phyloP scores from a whole-genome alignment of 2,888 invertebrate genomes.

The Cetonia aurata region DNA sequence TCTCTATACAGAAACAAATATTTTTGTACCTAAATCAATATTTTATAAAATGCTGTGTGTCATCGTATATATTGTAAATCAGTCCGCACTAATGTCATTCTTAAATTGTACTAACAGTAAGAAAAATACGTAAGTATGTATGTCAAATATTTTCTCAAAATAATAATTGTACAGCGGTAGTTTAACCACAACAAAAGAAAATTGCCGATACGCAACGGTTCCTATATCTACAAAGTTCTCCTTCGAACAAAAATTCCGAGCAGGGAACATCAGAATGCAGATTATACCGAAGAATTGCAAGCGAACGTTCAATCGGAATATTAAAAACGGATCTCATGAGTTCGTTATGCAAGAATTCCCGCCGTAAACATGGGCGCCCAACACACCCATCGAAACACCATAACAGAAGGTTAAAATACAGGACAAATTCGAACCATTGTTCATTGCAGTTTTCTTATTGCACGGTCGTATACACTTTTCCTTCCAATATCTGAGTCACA shows the following conservation, averaged over 20 bases:
- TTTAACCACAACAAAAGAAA: no score
- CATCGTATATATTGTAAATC: no score
- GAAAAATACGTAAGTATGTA: no score
- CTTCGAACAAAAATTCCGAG: slow-evolving; percentile 8
- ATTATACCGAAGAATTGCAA: slow-evolving; percentile 23
- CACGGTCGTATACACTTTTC: slow-evolving; percentile 13
- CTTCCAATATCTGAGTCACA: slow-evolving; percentile 16
- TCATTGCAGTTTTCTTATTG: slow-evolving; percentile 8
- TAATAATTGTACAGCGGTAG: no score
- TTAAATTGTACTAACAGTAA: no score
- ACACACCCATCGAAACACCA: slow-evolving; percentile 23
- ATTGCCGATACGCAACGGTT: not conserved
- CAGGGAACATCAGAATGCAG: slow-evolving; percentile 18
- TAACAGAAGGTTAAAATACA: slow-evolving; percentile 14
- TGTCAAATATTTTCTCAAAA: no score
- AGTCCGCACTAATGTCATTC: no score
- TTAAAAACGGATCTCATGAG: slow-evolving; percentile 25
- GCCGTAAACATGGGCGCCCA: slow-evolving; percentile 20
- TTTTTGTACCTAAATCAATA: no score
- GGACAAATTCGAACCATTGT: slow-evolving; percentile 16
- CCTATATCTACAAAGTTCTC: slow-evolving; percentile 12
- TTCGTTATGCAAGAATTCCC: slow-evolving; percentile 32
- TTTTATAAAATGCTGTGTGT: no score
- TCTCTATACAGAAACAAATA: no score
- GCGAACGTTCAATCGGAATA: slow-evolving; percentile 9